These are phyloP conservation scores for Parochlus steinenii DNA, from an alignment of 2,888 invertebrate species.

Conservation along the genomic window DNA sequence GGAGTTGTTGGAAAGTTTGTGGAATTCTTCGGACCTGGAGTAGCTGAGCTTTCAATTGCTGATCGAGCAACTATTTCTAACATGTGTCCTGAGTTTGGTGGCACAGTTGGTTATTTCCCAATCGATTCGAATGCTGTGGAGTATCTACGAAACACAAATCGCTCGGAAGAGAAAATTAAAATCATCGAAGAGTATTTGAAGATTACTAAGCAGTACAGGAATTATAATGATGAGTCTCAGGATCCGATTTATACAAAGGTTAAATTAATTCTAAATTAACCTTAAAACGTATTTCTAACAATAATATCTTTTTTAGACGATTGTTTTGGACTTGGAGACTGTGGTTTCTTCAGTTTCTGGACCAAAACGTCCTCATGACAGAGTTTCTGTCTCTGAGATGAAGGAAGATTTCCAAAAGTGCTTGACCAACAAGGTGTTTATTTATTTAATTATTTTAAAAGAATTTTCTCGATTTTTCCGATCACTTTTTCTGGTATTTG, in stretches of 20 bases:
- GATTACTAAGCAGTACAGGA: slow-evolving; percentile 64
- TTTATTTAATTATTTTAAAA: too few relatives aligned
- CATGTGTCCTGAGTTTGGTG: slow-evolving; percentile 98
- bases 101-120: slow-evolving; percentile 90
- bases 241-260: slow-evolving; percentile 71
- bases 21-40: slow-evolving; percentile 94
- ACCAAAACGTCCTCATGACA: slow-evolving; percentile 92
- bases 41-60: slow-evolving; percentile 77
- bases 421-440: slow-evolving; percentile 65
- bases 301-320: slow-evolving; percentile 36
- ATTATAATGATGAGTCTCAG: slow-evolving; percentile 55
- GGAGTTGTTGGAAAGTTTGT: slow-evolving; percentile 99
- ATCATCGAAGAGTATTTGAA: slow-evolving; percentile 68
- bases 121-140: slow-evolving; percentile 64
- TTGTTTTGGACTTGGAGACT: slow-evolving; percentile 68
- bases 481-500: slow-evolving; percentile 1
- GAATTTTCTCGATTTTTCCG: slow-evolving; percentile 1
- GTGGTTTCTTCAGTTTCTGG: slow-evolving; percentile 93
- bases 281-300: background rate
- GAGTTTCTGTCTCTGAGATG: slow-evolving; percentile 81
- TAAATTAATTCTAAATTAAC: background rate
- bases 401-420: slow-evolving; percentile 75
- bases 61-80: slow-evolving; percentile 96
- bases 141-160: slow-evolving; percentile 84
- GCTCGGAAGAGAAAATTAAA: slow-evolving; percentile 56